Percentiles rank a stretch among this genome's conserved stretches.
phyloP scores from a whole-genome alignment of 2,797 vertebrate genomes.

The Passerculus sandwichensis region DNA sequence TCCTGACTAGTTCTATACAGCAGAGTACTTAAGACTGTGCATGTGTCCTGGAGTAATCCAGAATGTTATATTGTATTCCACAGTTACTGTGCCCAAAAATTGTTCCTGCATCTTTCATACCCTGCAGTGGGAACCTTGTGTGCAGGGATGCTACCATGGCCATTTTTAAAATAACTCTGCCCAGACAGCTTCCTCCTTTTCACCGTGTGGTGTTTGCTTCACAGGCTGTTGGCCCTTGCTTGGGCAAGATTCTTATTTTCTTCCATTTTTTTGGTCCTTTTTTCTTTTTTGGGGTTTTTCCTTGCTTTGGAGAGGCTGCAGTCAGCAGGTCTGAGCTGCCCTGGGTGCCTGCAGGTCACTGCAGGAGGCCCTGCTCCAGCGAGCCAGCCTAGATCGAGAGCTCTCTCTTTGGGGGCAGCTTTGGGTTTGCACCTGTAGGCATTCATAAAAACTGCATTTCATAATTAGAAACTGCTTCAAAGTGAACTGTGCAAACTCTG shows the following conservation, averaged over 20 bases:
- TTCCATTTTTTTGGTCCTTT: not conserved
- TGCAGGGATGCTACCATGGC: not conserved
- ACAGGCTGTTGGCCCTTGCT: not conserved
- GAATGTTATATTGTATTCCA: not conserved
- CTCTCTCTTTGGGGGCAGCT: not conserved
- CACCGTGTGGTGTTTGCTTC: not conserved
- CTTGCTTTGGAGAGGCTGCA: not conserved
- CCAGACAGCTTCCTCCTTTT: not conserved
- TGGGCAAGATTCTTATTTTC: too few relatives aligned
- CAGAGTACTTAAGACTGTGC: not conserved
- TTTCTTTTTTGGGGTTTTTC: rapidly evolving
- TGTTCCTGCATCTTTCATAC: not conserved
- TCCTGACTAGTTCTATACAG: not conserved
- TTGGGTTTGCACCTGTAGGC: not conserved
- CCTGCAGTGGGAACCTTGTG: not conserved
- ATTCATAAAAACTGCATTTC: not conserved
- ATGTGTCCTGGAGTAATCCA: not conserved
- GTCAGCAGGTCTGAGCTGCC: not conserved
- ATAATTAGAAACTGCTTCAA: not conserved
- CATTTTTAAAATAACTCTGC: not conserved
- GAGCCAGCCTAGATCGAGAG: rapidly evolving
- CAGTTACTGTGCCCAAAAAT: not conserved
- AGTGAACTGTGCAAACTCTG: not conserved
- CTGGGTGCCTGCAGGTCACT: not conserved
- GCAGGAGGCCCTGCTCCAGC: rapidly evolving